Evolutionary conservation across 1,140 invertebrate genomes (phyloP).

Genomic region (Drosophila sp.): DNA sequence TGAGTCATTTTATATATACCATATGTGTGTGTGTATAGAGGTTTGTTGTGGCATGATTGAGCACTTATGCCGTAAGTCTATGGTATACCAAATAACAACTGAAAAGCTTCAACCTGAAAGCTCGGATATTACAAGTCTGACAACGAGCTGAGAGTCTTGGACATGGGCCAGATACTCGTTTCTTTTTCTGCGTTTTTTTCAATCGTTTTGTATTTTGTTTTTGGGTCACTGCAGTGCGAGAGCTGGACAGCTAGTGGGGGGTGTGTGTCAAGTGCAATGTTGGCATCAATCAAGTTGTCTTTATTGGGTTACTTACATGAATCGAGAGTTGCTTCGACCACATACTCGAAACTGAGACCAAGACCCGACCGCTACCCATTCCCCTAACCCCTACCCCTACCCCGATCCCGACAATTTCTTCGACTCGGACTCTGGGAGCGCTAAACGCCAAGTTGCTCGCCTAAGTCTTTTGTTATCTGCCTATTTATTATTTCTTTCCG

Average conservation of each 20-base stretch:
- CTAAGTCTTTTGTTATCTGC: constrained; percentile 71
- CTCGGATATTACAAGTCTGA: constrained; percentile 54
- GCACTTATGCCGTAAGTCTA: constrained; percentile 63
- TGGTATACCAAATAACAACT: constrained; percentile 35
- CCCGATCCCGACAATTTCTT: background rate
- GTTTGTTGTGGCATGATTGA: constrained; percentile 62
- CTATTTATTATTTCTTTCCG: constrained; percentile 28
- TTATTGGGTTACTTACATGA: constrained; percentile 81
- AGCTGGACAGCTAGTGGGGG: constrained; percentile 32
- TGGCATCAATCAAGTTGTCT: constrained; percentile 74
- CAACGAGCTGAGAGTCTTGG: constrained; percentile 22
- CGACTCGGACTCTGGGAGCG: constrained; percentile 11
- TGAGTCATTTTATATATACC: constrained; percentile 49
- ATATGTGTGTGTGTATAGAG: constrained; percentile 13
- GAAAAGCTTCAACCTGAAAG: constrained; percentile 71
- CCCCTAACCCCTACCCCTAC: constrained; percentile 3
- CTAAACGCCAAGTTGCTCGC: constrained; percentile 63
- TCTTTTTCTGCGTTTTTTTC: constrained; percentile 7
- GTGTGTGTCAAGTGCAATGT: constrained; percentile 77
- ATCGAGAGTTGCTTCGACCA: constrained; percentile 26
- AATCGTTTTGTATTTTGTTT: constrained; percentile 54
- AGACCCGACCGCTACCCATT: constrained; percentile 2
- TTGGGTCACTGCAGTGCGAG: constrained; percentile 65
- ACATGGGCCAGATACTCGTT: constrained; percentile 27
- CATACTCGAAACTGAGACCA: background rate